These are phyloP conservation scores for Muscicapa comitata DNA, from an alignment of 2,797 vertebrate species.

Conservation along the genomic window DNA sequence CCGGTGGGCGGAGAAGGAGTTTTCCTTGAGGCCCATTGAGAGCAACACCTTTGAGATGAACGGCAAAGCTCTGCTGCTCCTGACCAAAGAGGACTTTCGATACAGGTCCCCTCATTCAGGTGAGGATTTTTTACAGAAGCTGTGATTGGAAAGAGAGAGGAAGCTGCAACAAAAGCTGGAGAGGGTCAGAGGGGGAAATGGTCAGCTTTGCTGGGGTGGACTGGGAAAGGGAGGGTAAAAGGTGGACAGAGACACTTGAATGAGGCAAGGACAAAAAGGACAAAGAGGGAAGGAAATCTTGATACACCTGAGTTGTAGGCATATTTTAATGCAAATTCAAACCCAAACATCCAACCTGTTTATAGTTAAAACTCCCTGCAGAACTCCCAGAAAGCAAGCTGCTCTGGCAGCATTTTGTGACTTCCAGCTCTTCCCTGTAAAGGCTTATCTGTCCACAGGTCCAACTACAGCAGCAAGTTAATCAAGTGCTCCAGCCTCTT, in stretches of 20 bases:
- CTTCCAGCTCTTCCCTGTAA: background rate
- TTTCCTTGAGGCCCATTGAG: slow-evolving; percentile 90
- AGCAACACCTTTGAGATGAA: slow-evolving; percentile 97
- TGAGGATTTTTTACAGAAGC: slow-evolving; percentile 60
- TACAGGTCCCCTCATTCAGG: slow-evolving; percentile 95
- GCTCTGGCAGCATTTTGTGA: background rate
- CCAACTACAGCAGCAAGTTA: background rate
- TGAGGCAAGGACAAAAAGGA: background rate
- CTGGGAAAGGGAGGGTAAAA: background rate
- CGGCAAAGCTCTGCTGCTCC: slow-evolving; percentile 93
- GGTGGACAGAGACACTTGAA: background rate
- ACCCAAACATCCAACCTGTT: background rate
- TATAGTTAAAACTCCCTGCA: background rate
- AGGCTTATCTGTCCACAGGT: background rate
- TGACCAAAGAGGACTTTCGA: slow-evolving; percentile 99
- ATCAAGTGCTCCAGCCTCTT: background rate
- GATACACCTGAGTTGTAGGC: background rate
- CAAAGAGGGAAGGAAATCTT: background rate
- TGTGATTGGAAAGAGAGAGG: background rate
- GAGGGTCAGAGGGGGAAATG: background rate
- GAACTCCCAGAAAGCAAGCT: background rate
- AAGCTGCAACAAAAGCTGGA: background rate
- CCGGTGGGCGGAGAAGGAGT: slow-evolving; percentile 94
- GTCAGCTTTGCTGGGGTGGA: background rate
- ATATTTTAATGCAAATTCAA: background rate